A percentile compares a stretch with the other conserved stretches of the same genome.
Conservation (phyloP, 2,113 vertebrate species). For the Loxodonta africana region DNA sequence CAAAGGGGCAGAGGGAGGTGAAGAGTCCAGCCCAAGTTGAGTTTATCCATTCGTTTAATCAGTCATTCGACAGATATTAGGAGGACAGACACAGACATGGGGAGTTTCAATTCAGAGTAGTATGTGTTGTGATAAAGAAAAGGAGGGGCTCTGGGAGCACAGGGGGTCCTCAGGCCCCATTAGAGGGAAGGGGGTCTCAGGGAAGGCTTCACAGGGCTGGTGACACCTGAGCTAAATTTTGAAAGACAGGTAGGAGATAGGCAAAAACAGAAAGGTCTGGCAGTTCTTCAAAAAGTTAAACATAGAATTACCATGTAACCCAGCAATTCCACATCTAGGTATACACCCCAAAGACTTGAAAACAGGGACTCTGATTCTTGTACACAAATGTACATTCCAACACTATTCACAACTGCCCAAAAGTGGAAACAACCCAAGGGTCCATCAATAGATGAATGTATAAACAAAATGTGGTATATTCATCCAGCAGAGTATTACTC, state of each 20-base stretch:
- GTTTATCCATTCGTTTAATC: neutral
- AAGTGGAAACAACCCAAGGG: neutral
- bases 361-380: neutral
- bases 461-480: neutral
- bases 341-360: neutral
- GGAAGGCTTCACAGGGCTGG: neutral
- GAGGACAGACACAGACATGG: neutral
- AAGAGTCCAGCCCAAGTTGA: neutral
- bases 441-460: neutral
- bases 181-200: neutral
- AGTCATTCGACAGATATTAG: neutral
- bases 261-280: neutral
- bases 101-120: neutral
- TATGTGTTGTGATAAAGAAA: too few species aligned
- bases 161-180: neutral
- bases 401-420: neutral
- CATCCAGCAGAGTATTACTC: neutral
- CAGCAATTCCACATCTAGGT: neutral
- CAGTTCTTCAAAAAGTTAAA: too few species aligned
- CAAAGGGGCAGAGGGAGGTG: fast-evolving
- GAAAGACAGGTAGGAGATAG: neutral
- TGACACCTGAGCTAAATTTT: neutral
- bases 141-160: neutral
- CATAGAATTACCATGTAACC: neutral
- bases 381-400: neutral